Evolutionary conservation across 2,888 invertebrate genomes (phyloP).

Genomic region (Augiades crinisus): DNA sequence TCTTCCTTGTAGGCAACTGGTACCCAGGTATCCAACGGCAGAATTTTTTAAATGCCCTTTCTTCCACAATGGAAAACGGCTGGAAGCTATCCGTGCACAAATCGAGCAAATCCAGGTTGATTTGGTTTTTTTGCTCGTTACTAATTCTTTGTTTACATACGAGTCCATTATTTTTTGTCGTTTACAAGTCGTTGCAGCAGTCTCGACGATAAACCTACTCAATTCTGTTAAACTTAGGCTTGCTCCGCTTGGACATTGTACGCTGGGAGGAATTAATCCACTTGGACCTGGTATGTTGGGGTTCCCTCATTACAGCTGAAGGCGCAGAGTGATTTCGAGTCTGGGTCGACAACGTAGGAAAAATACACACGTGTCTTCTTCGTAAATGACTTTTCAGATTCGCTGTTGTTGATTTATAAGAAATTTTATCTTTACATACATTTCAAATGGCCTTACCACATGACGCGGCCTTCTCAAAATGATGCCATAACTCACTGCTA

Average conservation of each 20-base stretch:
- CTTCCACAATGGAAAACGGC: conserved; percentile 36
- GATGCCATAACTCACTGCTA: background rate
- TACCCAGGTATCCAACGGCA: conserved; percentile 36
- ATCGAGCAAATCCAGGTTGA: background rate
- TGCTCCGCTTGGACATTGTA: no score
- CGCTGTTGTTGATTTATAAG: background rate
- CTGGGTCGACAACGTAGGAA: background rate
- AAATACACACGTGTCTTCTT: background rate
- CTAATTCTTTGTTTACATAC: no score
- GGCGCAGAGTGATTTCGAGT: no score
- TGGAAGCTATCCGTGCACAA: conserved; percentile 23
- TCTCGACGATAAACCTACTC: no score
- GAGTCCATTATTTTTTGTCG: no score
- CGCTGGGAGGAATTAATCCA: no score
- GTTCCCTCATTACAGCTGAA: no score
- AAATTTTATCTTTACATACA: background rate
- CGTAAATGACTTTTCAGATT: background rate
- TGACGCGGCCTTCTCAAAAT: background rate
- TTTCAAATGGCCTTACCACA: background rate
- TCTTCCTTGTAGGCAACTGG: conserved; percentile 31
- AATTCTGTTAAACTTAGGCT: no score
- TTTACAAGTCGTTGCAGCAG: background rate
- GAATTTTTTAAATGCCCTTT: conserved; percentile 33
- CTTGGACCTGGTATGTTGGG: no score
- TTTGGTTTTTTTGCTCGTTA: background rate